Conservation (phyloP, 1,140 invertebrate species). For the Brachionus paranguensis region DNA sequence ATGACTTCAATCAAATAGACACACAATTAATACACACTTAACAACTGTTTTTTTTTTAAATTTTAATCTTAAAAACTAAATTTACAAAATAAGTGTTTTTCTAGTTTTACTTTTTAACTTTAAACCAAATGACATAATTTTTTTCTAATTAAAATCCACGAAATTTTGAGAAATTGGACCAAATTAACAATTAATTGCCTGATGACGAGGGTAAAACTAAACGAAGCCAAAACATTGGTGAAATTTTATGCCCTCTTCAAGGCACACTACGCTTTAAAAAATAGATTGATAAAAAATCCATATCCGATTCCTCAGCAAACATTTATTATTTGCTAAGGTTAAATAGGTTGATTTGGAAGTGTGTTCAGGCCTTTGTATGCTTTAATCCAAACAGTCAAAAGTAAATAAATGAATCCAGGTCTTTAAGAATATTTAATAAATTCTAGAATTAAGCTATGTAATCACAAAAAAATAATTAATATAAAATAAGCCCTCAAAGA, state of each 20-base stretch:
- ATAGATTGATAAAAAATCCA: not conserved
- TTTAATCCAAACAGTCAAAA: not conserved
- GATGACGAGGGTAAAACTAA: not conserved
- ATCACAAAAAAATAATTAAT: not conserved
- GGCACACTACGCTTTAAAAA: not conserved
- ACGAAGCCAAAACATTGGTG: constrained; percentile 6
- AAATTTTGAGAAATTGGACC: not conserved
- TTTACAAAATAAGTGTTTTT: not conserved
- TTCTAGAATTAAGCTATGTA: not conserved
- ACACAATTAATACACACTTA: not conserved
- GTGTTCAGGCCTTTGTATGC: not conserved
- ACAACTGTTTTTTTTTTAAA: not conserved
- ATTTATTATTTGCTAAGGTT: not conserved
- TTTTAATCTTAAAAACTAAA: not conserved
- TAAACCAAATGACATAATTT: not conserved
- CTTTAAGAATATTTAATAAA: not conserved
- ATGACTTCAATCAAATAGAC: not conserved
- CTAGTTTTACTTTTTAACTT: not conserved
- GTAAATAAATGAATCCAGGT: not conserved
- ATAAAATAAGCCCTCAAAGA: not conserved
- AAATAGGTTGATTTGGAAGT: not conserved
- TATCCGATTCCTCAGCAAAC: not conserved
- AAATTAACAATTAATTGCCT: not conserved
- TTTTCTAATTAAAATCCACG: not conserved
- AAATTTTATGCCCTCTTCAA: not conserved